Evolutionary conservation across 2,888 invertebrate species (phyloP).

Genomic region (Branchellion lobata): DNA sequence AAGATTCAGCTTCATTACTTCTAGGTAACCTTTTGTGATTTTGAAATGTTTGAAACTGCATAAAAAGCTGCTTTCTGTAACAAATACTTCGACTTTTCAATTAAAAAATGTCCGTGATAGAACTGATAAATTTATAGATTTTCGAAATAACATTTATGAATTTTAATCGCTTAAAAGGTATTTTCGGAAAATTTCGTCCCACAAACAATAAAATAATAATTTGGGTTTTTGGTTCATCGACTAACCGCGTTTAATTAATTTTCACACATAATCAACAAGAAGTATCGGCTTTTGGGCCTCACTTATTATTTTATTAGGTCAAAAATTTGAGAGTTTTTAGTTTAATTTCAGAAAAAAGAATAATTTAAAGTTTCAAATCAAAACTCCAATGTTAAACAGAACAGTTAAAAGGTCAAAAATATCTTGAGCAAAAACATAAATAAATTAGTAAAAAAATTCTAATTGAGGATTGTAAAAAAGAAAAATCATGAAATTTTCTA

Average conservation of each 20-base stretch:
- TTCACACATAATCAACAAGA: no score
- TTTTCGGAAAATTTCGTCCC: not conserved
- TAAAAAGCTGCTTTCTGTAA: not conserved
- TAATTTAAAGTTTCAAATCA: no score
- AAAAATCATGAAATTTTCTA: no score
- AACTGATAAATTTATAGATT: not conserved
- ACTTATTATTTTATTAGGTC: no score
- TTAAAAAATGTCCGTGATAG: not conserved
- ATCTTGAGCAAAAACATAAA: no score
- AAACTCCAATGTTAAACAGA: no score
- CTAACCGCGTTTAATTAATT: not conserved
- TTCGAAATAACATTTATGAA: not conserved
- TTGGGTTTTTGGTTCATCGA: not conserved
- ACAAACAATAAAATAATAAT: not conserved
- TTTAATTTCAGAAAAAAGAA: no score
- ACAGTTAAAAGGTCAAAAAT: no score
- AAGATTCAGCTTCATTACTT: not conserved
- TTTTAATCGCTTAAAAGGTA: not conserved
- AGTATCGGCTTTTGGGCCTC: no score
- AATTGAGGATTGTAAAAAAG: no score
- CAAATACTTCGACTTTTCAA: not conserved
- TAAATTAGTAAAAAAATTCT: no score
- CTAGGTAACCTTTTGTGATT: not conserved
- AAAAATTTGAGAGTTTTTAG: no score
- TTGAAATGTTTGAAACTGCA: not conserved